phyloP scores from a whole-genome alignment of 2,797 vertebrate species.

The Enteromius afrohamiltoni region DNA sequence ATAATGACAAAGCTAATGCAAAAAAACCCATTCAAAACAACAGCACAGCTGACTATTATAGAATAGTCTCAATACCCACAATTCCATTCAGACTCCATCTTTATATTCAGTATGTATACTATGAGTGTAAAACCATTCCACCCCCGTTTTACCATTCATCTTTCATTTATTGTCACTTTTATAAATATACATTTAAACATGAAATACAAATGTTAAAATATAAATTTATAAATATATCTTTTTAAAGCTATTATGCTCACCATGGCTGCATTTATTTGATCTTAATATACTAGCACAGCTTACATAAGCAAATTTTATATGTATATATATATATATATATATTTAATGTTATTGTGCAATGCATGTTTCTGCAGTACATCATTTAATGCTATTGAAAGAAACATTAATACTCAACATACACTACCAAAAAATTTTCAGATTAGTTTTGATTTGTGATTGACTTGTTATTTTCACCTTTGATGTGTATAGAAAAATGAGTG shows the following conservation, averaged over 20 bases:
- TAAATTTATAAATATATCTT: too few relatives aligned
- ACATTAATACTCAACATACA: background rate
- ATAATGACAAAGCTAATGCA: constrained; percentile 35
- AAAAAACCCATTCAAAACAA: constrained; percentile 16
- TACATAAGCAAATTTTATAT: too few relatives aligned
- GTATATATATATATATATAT: too few relatives aligned
- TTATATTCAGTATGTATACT: constrained; percentile 6
- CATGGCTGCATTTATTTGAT: too few relatives aligned
- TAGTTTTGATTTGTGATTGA: background rate
- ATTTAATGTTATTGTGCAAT: background rate
- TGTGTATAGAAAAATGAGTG: background rate
- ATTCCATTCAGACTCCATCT: constrained; percentile 13
- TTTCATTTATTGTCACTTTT: background rate
- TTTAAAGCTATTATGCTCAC: too few relatives aligned
- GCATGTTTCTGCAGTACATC: background rate
- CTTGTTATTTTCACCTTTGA: background rate
- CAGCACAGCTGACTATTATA: constrained; percentile 22
- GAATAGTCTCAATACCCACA: constrained; percentile 17
- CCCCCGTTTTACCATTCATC: constrained; percentile 4
- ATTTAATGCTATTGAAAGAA: background rate
- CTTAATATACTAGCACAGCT: too few relatives aligned
- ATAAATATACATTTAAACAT: too few relatives aligned
- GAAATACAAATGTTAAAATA: too few relatives aligned
- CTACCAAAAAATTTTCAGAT: background rate
- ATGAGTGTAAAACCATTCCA: background rate